Percentiles rank a stretch among this genome's conserved stretches.
phyloP scores from a whole-genome alignment of 1,140 invertebrate genomes.

The Acarapis woodi region DNA sequence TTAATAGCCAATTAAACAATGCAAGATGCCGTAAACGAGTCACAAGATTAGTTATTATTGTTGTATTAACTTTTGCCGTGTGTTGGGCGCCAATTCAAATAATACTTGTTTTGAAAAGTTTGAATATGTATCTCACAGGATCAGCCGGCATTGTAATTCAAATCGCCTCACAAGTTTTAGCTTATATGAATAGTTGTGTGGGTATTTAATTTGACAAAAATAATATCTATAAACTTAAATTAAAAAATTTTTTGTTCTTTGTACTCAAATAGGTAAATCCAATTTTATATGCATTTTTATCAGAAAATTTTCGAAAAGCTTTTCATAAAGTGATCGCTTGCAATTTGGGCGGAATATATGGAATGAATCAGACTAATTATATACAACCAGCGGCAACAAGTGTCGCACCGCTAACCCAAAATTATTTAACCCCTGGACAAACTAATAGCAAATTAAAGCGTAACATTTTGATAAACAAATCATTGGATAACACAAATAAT shows the following conservation, averaged over 20 bases:
- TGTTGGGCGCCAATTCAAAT: slow-evolving; percentile 85
- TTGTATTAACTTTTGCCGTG: slow-evolving; percentile 72
- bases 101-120: slow-evolving; percentile 40
- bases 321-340: slow-evolving; percentile 31
- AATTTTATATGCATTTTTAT: slow-evolving; percentile 46
- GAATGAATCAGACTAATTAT: too few relatives aligned
- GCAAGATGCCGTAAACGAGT: slow-evolving; percentile 60
- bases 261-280: too few relatives aligned
- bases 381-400: too few relatives aligned
- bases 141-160: slow-evolving; percentile 35
- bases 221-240: too few relatives aligned
- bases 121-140: slow-evolving; percentile 32
- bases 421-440: too few relatives aligned
- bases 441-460: too few relatives aligned
- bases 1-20: slow-evolving; percentile 31
- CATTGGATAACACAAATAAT: too few relatives aligned
- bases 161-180: slow-evolving; percentile 59
- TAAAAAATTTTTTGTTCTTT: too few relatives aligned
- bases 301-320: slow-evolving; percentile 54
- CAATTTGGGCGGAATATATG: too few relatives aligned
- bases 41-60: slow-evolving; percentile 69
- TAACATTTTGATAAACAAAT: too few relatives aligned
- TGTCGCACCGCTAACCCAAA: too few relatives aligned
- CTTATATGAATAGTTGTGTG: slow-evolving; percentile 78
- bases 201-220: too few relatives aligned